These are phyloP conservation scores for Halisarca cf. caerulea DNA, from an alignment of 37 sponge, comb jelly and placozoan species.

Conservation along the genomic window DNA sequence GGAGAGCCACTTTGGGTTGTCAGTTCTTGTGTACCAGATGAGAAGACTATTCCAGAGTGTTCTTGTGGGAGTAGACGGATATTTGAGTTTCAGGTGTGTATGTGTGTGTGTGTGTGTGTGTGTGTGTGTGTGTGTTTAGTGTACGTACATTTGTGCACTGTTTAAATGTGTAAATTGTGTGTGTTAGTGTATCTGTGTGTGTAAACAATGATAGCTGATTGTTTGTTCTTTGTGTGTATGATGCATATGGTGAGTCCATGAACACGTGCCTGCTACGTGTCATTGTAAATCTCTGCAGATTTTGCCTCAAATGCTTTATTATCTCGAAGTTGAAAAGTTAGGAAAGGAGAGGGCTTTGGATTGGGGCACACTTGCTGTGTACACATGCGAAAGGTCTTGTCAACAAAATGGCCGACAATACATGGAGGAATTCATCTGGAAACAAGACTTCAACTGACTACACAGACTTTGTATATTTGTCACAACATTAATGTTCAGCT, in stretches of 20 bases:
- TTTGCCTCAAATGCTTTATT: conserved; percentile 85
- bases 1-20: conserved; percentile 73
- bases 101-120: background rate
- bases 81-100: conserved; percentile 86
- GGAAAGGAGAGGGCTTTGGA: conserved; percentile 51
- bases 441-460: conserved; percentile 61
- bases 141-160: too few species aligned
- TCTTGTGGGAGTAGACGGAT: conserved; percentile 62
- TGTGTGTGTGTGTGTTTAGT: background rate
- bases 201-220: background rate
- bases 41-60: conserved; percentile 61
- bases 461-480: background rate
- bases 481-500: background rate
- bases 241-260: too few species aligned
- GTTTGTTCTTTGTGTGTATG: background rate
- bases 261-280: background rate
- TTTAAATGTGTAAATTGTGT: too few species aligned
- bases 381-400: conserved; percentile 71
- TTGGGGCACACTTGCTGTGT: conserved; percentile 87
- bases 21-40: conserved; percentile 1
- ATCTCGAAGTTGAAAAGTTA: conserved; percentile 66
- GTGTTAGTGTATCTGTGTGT: conserved; percentile 1
- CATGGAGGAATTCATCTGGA: conserved; percentile 69
- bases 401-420: conserved; percentile 30
- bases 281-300: conserved; percentile 38